Evolutionary conservation across 2,888 invertebrate species (phyloP).

Genomic region (Monoplex corrugatus): DNA sequence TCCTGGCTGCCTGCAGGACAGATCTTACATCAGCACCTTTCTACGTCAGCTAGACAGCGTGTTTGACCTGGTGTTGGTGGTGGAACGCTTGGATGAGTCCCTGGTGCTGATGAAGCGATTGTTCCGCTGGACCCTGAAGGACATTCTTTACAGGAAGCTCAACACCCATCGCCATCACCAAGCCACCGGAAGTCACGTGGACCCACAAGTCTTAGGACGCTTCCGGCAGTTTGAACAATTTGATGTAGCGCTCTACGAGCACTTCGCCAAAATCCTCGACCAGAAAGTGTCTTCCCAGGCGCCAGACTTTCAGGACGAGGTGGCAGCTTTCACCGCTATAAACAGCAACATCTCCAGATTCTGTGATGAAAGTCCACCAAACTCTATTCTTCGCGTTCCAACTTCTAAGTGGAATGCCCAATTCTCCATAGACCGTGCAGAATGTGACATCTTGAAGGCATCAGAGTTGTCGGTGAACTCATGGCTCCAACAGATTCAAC

Average conservation of each 20-base stretch:
- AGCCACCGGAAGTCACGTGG: neutral
- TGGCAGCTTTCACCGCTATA: neutral
- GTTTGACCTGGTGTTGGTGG: conserved; percentile 42
- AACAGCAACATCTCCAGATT: neutral
- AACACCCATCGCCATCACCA: conserved; percentile 10
- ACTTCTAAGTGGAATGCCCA: neutral
- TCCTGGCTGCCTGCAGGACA: neutral
- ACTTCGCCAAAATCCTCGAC: neutral
- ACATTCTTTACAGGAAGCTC: conserved; percentile 43
- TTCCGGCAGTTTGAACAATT: neutral
- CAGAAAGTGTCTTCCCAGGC: neutral
- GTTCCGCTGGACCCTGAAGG: conserved; percentile 41
- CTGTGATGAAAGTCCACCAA: neutral
- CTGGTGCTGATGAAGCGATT: conserved; percentile 41
- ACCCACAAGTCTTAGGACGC: neutral
- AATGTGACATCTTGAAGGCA: neutral
- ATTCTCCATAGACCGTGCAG: neutral
- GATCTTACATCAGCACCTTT: neutral
- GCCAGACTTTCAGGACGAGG: neutral
- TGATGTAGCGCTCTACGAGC: neutral
- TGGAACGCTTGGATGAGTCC: conserved; percentile 47
- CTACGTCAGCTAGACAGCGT: conserved; percentile 19
- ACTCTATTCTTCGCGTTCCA: neutral
- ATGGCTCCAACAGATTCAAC: neutral
- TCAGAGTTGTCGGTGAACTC: neutral